Percentiles rank a stretch among this genome's conserved stretches.
Conservation (phyloP, 2,888 invertebrate species). For the Sepiola atlantica region DNA sequence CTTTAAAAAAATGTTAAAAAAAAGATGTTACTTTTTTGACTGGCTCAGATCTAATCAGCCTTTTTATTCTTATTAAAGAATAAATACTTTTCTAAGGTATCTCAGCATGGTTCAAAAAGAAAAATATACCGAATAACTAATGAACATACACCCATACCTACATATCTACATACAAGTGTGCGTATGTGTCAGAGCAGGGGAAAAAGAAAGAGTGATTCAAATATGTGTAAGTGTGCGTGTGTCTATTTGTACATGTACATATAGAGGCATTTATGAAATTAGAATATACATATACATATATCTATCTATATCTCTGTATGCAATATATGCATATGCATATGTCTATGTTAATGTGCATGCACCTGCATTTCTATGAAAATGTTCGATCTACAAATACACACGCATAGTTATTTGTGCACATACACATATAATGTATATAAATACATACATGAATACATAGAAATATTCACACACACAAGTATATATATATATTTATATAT, state of each 20-base stretch:
- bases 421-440: neutral
- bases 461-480: neutral
- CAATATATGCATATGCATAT: neutral
- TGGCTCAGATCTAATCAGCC: neutral
- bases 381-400: constrained; percentile 5
- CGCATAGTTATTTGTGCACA: neutral
- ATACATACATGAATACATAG: neutral
- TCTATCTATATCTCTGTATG: neutral
- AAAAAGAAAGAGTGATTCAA: neutral
- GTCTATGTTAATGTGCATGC: neutral
- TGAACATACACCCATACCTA: neutral
- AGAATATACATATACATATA: constrained; percentile 35
- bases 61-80: neutral
- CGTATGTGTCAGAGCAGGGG: neutral
- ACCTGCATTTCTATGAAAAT: neutral
- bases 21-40: neutral
- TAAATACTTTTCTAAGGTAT: constrained; percentile 19
- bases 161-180: constrained; percentile 13
- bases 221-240: constrained; percentile 9
- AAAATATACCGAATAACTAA: neutral
- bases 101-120: neutral
- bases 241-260: neutral
- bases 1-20: neutral
- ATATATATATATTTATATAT: neutral
- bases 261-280: neutral